Base-by-base conservation (phyloP, 2,888 invertebrate genomes). In the Drosophila phalerata region DNA sequence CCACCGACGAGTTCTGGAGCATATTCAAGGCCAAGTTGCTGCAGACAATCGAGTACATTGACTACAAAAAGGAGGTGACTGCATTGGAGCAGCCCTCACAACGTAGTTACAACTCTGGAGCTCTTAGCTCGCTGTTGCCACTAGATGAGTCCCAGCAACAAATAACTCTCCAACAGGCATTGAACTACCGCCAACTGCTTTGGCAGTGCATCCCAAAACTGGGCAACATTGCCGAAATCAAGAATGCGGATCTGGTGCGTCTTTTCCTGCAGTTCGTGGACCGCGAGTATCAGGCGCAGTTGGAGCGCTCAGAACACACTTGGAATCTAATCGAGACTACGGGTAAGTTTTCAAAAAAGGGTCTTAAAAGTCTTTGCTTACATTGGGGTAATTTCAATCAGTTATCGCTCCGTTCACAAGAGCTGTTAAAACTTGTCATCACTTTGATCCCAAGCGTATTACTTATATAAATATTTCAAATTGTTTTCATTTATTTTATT, bases 171-270 rank as follows among this genome's bases (percentile, higher is more conserved):
- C 91, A 91, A 32, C 89, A 92, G 13, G 69, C 89, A 3, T 48
- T 94, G 9, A 97, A 97, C 91, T 96, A 96, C 90, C 94, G 98
- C 77, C 94, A 95, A 75, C 93, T 97, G 56, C 91, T 98, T n/a
- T 96, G 98, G 95, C 96, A 96, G 92, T 94, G 95, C 22, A 95
- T 98, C 94, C 93, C 94, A 0, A 93, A 94, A 73, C 96, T 97
- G 90, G 94, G 96, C 4, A 94, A 95, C 72, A 93, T 97, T 11
- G 96, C 96, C 82, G 97, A 98, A 92, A 93, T 95, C 1, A 96
- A 95, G 91, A 98, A 97, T 84, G 94, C 96, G 52, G 96, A 97
- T 90, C 92, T 98, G 17, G 95, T 97, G 0, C 94, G 95, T 5
- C 88, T 98, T n/a, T 96, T 99, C 80, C 93, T 98, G 55, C 94